Conservation (phyloP, 2,888 invertebrate genomes). For the Sympetrum striolatum region DNA sequence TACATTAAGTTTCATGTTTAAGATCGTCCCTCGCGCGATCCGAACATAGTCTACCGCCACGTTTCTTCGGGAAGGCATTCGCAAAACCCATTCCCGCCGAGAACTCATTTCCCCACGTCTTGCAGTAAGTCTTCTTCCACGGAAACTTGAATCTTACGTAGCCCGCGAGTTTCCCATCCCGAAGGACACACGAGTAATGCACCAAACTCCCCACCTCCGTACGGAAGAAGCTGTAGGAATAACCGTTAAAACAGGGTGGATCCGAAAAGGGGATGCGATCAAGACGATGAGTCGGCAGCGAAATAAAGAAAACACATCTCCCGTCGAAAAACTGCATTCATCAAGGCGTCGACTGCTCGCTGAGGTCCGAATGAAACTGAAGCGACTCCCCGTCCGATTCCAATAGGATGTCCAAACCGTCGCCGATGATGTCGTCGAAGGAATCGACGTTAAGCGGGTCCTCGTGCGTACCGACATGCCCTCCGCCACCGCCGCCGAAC, state of each 20-base stretch:
- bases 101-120: neutral
- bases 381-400: conserved; percentile 69
- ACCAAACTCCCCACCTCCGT: neutral
- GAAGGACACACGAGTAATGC: neutral
- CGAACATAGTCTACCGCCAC: neutral
- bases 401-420: conserved; percentile 61
- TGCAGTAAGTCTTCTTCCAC: neutral
- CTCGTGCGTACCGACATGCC: neutral
- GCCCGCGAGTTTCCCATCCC: neutral
- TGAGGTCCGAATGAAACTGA: conserved; percentile 53
- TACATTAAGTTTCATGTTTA: neutral
- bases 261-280: neutral
- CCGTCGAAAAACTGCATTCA: neutral
- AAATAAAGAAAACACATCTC: neutral
- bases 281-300: neutral
- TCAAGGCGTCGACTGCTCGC: conserved; percentile 48
- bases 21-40: neutral
- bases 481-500: conserved; percentile 49
- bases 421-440: conserved; percentile 54
- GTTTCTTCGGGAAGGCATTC: neutral
- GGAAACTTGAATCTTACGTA: neutral
- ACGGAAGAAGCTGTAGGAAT: neutral
- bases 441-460: conserved; percentile 52
- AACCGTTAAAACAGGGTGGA: conserved; percentile 16
- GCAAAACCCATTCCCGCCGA: neutral